Evolutionary conservation across 2,113 vertebrate genomes (phyloP), one percentile per base, ranked within the genome.

Genomic region (Anoura caudifer): DNA sequence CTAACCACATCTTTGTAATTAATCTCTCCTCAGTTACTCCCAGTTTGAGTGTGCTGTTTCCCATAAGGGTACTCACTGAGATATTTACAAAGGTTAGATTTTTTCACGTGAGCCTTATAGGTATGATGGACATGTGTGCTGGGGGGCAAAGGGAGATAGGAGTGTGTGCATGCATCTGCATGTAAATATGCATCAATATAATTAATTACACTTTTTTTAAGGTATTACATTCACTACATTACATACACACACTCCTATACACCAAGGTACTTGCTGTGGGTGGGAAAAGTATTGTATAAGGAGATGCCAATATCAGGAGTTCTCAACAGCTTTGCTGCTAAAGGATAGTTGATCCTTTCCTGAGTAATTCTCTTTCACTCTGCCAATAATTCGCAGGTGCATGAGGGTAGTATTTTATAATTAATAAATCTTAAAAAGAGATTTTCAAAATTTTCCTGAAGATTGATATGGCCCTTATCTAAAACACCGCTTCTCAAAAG

Each of bases 371-470:
- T 13, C 41, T 96, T 69, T 84, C 28, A 52, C 41, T n/a, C 28
- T 50, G 16, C 0, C 22, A 36, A 31, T 77, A 45, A 84, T 97
- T 56, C 22, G 77, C 5, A 14, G 5, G 22, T 77, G 7, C 76
- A 2, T 0, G 6, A 14, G 4, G 22, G 4, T 67, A 87, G 33
- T 81, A 65, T 87, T 84, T 82, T 76, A 31, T 59, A 82, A 26
- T 70, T 90, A 81, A 36, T 54, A 41, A 15, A 70, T 59, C 43
- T 90, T 67, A 89, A 79, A 80, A 31, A 86, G 50, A 93, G 14
- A 72, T 87, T 43, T 93, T 90, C n/a, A 41, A 22, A 87, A 41
- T 31, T 90, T 90, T 93, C 52, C 45, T 83, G 28, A 20, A 87
- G 14, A 79, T 83, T 96, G 31, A 87, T 3, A 47, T 70, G 0